These are phyloP conservation scores for Hippopotamyrus pictus DNA, from an alignment of 2,797 vertebrate species.

Conservation along the genomic window DNA sequence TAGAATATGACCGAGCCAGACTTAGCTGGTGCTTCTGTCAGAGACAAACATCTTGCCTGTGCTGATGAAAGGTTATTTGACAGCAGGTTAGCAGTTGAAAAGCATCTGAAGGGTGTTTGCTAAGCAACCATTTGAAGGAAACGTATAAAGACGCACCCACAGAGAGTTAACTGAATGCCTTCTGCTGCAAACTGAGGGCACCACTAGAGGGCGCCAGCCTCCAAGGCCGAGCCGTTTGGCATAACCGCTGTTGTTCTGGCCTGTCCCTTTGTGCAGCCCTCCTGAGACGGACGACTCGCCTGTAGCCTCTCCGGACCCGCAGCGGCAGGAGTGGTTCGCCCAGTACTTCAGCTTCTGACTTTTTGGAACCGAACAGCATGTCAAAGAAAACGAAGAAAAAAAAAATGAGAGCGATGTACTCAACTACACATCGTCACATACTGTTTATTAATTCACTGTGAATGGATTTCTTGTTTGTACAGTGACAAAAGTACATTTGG, in stretches of 20 bases:
- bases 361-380: conserved; percentile 70
- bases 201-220: neutral
- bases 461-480: conserved; percentile 59
- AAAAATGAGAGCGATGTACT: conserved; percentile 42
- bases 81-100: neutral
- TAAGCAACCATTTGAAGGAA: neutral
- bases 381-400: conserved; percentile 52
- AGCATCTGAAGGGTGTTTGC: neutral
- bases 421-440: conserved; percentile 53
- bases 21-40: neutral
- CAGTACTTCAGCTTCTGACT: conserved; percentile 98
- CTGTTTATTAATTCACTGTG: conserved; percentile 56
- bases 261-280: conserved; percentile 66
- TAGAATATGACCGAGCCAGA: neutral
- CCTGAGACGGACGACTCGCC: conserved; percentile 85
- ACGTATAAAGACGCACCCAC: neutral
- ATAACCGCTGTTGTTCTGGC: conserved; percentile 4
- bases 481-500: conserved; percentile 63
- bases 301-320: conserved; percentile 79
- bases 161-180: neutral
- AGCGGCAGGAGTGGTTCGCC: conserved; percentile 97
- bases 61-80: neutral
- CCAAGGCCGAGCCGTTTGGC: neutral
- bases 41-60: neutral
- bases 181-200: neutral